Evolutionary conservation across 2,797 vertebrate genomes (phyloP).

Genomic region (Onychomys leucogaster): DNA sequence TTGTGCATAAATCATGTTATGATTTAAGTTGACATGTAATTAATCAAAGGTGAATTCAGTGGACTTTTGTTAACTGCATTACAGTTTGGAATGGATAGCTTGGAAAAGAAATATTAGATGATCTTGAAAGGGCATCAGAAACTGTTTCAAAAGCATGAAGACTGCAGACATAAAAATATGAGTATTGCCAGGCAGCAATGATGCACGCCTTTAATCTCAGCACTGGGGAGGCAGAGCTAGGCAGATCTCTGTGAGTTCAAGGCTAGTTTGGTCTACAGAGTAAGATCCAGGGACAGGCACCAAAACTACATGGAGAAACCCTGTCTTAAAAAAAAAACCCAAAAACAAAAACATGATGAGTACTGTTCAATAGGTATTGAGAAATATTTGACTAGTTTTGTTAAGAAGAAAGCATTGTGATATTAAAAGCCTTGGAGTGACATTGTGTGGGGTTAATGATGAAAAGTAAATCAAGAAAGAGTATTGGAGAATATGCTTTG

Average conservation of each 20-base stretch:
- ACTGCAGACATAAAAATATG: neutral
- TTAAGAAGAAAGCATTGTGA: neutral
- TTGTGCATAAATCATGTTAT: neutral
- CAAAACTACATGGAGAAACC: no score
- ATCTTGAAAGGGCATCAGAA: neutral
- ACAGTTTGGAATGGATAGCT: neutral
- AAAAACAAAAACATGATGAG: neutral
- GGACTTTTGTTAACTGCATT: neutral
- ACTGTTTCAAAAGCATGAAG: neutral
- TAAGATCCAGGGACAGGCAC: no score
- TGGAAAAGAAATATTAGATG: neutral
- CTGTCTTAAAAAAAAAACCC: no score
- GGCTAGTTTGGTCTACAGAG: no score
- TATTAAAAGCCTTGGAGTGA: neutral
- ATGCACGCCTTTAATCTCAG: no score
- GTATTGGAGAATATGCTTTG: neutral
- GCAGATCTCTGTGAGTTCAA: no score
- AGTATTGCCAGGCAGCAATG: neutral
- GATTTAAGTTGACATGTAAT: neutral
- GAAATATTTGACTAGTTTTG: neutral
- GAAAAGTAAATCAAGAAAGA: neutral
- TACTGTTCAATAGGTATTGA: neutral
- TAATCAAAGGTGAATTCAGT: neutral
- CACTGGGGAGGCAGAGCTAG: no score
- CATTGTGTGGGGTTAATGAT: neutral